phyloP scores from a whole-genome alignment of 2,888 invertebrate genomes.

The Sminthurides aquaticus region DNA sequence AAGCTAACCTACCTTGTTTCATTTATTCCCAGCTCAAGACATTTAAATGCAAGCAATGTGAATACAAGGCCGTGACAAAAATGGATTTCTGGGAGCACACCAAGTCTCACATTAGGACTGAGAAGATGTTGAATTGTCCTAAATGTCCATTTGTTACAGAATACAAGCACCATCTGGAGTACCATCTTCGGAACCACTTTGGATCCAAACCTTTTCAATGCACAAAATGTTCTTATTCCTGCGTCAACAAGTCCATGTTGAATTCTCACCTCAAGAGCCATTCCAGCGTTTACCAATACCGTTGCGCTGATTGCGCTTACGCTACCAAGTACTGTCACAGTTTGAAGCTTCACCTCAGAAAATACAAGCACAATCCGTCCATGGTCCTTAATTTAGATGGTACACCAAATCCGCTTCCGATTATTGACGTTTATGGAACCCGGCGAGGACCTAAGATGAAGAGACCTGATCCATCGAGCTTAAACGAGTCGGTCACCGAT shows the following conservation, averaged over 20 bases:
- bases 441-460: conserved; percentile 58
- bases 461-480: conserved; percentile 33
- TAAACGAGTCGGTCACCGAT: conserved; percentile 7
- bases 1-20: too few relatives aligned
- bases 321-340: conserved; percentile 98
- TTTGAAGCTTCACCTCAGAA: conserved; percentile 85
- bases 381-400: conserved; percentile 84
- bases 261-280: conserved; percentile 57
- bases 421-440: conserved; percentile 86
- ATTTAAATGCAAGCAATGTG: conserved; percentile 88
- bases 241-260: conserved; percentile 98
- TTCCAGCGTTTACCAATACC: conserved; percentile 81
- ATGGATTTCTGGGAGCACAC: conserved; percentile 89
- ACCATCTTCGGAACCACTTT: conserved; percentile 88
- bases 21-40: conserved; percentile 54
- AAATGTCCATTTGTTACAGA: conserved; percentile 96
- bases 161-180: conserved; percentile 96
- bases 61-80: conserved; percentile 75
- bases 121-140: conserved; percentile 82
- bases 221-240: conserved; percentile 75
- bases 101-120: conserved; percentile 79
- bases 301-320: conserved; percentile 87
- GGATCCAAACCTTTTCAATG: conserved; percentile 95
- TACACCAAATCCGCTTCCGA: conserved; percentile 74
- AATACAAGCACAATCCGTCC: conserved; percentile 79